phyloP scores from a whole-genome alignment of 2,888 invertebrate genomes.

The Drosophila mimetica region DNA sequence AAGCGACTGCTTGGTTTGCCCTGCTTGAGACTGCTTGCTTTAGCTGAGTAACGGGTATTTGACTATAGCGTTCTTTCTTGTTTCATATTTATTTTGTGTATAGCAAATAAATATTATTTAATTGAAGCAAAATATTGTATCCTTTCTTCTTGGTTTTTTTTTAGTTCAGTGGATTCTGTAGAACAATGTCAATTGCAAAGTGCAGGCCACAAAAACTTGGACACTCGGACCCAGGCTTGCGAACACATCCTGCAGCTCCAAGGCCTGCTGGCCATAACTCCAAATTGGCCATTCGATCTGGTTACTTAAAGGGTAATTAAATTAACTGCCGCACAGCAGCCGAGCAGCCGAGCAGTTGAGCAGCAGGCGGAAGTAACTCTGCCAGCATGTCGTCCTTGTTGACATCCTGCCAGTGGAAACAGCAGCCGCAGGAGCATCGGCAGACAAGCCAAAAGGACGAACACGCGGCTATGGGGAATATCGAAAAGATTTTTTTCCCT shows the following conservation, averaged over 20 bases:
- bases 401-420: constrained; percentile 47
- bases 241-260: constrained; percentile 20
- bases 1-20: no score
- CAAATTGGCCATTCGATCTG: constrained; percentile 80
- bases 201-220: constrained; percentile 22
- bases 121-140: no score
- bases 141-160: no score
- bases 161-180: constrained; percentile 34
- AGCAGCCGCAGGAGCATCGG: constrained; percentile 21
- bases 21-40: no score
- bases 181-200: constrained; percentile 37
- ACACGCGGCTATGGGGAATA: constrained; percentile 53
- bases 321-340: constrained; percentile 69
- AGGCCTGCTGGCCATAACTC: constrained; percentile 49
- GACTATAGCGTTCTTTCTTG: no score
- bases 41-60: no score
- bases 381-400: constrained; percentile 56
- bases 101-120: no score
- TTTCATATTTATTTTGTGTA: no score
- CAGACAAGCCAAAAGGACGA: constrained; percentile 60
- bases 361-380: constrained; percentile 40
- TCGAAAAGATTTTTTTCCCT: constrained; percentile 11
- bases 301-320: constrained; percentile 84
- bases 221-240: not conserved
- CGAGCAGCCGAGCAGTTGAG: constrained; percentile 4